Evolutionary conservation across 2,113 vertebrate genomes (phyloP), one percentile per base, ranked within the genome.

Genomic region (Lasiurus borealis): DNA sequence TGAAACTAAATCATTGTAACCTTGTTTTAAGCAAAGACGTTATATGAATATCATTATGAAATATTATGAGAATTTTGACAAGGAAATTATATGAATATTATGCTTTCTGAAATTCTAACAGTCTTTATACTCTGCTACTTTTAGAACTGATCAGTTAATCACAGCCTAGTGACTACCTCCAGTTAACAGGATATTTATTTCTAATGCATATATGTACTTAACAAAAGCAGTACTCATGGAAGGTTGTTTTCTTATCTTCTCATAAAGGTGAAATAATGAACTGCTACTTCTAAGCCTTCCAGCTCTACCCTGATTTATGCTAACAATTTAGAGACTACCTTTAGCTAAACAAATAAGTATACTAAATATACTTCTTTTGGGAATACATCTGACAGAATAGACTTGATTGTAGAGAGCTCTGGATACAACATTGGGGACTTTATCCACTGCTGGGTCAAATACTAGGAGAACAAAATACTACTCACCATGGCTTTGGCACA

Each of bases 11-110:
- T 46, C 36, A 92, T 75, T 84, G 8, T 8, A 52, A 36, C 23
- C 68, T 13, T 91, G 6, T 90, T 94, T 94, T 91, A 46, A n/a
- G 48, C 44, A 89, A 73, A 18, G 46, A 46, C 14, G 85, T 96
- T 85, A 66, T 78, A 31, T 68, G 27, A 59, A 59, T 88, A 62
- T 64, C 34, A 48, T 85, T 90, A 50, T 73, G 77, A 48, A 78
- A 89, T 44, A 78, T 73, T 72, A 46, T 62, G 68, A 72, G 8
- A 77, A 71, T 95, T 62, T 52, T 91, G 84, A 64, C 12, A 69
- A 92, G 12, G 48, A 82, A 89, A 64, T 64, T 71, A 85, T 48
- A 27, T 54, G 6, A 88, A 36, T 34, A 40, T 44, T 59, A 40
- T 69, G 2, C 85, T 85, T 91, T 12, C 15, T 54, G 62, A 71